These are phyloP conservation scores for Oscheius sp. DNA, from an alignment of 2,888 invertebrate genomes.

Conservation along the genomic window DNA sequence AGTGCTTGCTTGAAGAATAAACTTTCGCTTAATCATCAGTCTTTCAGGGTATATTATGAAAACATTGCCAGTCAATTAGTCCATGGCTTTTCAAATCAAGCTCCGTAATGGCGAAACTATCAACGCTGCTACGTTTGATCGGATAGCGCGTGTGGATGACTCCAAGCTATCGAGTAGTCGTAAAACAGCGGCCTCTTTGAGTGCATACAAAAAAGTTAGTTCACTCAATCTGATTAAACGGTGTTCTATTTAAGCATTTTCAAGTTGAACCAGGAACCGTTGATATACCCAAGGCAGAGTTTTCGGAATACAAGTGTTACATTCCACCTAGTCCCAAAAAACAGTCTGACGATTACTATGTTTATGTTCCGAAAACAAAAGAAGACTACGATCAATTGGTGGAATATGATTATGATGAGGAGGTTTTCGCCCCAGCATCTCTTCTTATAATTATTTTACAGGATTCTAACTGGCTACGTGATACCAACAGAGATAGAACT, in stretches of 20 bases:
- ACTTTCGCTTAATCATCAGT: too few relatives aligned
- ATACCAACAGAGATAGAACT: slow-evolving; percentile 86
- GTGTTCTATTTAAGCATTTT: slow-evolving; percentile 31
- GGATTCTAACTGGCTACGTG: slow-evolving; percentile 91
- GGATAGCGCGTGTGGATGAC: slow-evolving; percentile 19
- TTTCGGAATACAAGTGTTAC: background rate
- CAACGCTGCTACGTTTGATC: slow-evolving; percentile 22
- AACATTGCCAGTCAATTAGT: background rate
- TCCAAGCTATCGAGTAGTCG: slow-evolving; percentile 1
- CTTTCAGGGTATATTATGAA: too few relatives aligned
- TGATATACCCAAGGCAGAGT: slow-evolving; percentile 10
- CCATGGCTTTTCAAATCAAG: slow-evolving; percentile 14
- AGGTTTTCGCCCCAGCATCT: slow-evolving; percentile 75
- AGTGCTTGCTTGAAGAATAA: too few relatives aligned
- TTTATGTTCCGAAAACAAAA: background rate
- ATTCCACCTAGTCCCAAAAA: background rate
- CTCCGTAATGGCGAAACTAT: slow-evolving; percentile 21
- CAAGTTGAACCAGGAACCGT: slow-evolving; percentile 13
- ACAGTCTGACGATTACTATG: slow-evolving; percentile 21
- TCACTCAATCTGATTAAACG: background rate
- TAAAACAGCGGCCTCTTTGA: slow-evolving; percentile 8
- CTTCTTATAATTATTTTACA: slow-evolving; percentile 48
- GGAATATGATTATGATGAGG: slow-evolving; percentile 98
- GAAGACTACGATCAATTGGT: slow-evolving; percentile 82
- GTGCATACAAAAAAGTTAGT: slow-evolving; percentile 21